Percentiles rank a stretch among this genome's conserved stretches.
These are phyloP conservation scores for Trichechus manatus DNA, from an alignment of 2,113 vertebrate species.

Conservation along the genomic window DNA sequence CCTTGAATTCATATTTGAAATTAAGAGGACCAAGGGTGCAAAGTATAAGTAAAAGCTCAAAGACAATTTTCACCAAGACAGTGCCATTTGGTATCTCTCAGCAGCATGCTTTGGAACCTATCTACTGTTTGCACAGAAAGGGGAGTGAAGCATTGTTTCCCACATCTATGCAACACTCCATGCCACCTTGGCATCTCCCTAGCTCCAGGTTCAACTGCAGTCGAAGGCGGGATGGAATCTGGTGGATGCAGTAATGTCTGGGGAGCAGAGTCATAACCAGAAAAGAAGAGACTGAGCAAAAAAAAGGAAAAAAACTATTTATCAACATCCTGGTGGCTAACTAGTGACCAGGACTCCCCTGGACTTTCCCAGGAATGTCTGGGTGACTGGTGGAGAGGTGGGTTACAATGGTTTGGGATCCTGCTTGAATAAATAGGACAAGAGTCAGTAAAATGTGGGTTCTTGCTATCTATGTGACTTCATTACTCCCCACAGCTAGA, in stretches of 20 bases:
- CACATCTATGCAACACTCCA: rapidly evolving
- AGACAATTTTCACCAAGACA: not conserved
- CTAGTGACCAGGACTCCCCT: not conserved
- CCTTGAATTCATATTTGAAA: slow-evolving; percentile 6
- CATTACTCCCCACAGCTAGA: not conserved
- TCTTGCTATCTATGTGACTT: not conserved
- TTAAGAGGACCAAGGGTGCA: not conserved
- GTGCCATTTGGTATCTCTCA: not conserved
- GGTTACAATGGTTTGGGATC: not conserved
- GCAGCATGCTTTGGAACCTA: not conserved
- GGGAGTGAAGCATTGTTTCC: not conserved
- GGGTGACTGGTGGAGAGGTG: not conserved
- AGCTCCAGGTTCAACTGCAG: not conserved
- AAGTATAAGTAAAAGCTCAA: not conserved
- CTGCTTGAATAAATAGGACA: not conserved
- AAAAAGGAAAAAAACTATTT: not conserved
- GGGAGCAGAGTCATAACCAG: not conserved
- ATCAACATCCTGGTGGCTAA: not conserved
- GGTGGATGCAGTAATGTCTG: not conserved
- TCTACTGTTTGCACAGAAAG: not conserved
- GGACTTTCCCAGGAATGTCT: not conserved
- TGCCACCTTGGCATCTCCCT: not conserved
- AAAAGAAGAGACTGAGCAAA: not conserved
- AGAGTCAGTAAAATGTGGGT: not conserved
- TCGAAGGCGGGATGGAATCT: not conserved